Evolutionary conservation across 2,888 invertebrate genomes (phyloP).

Genomic region (Xylocampa areola): DNA sequence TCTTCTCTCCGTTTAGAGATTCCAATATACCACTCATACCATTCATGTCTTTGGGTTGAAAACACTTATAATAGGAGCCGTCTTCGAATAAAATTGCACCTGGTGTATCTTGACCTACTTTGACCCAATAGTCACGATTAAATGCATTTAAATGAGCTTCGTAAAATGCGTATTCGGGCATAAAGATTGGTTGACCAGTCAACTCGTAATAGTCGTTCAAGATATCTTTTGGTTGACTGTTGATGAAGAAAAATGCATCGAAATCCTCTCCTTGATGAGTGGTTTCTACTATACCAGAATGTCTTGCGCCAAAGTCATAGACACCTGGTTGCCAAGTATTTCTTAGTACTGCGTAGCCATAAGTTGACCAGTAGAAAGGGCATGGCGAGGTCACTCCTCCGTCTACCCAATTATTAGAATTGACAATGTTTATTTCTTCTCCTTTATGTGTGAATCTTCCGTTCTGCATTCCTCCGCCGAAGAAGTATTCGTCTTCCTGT

Average conservation of each 20-base stretch:
- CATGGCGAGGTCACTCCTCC: slow-evolving; percentile 83
- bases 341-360: slow-evolving; percentile 81
- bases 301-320: slow-evolving; percentile 78
- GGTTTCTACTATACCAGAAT: slow-evolving; percentile 62
- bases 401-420: slow-evolving; percentile 80
- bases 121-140: slow-evolving; percentile 85
- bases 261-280: slow-evolving; percentile 72
- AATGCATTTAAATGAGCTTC: slow-evolving; percentile 85
- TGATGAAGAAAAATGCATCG: slow-evolving; percentile 83
- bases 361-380: slow-evolving; percentile 84
- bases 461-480: slow-evolving; percentile 86
- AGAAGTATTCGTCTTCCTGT: slow-evolving; percentile 76
- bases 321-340: slow-evolving; percentile 82
- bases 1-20: slow-evolving; percentile 83
- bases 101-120: slow-evolving; percentile 66
- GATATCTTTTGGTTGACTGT: slow-evolving; percentile 71
- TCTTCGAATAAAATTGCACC: slow-evolving; percentile 82
- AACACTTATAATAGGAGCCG: slow-evolving; percentile 80
- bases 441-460: slow-evolving; percentile 84
- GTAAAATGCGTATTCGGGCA: slow-evolving; percentile 84
- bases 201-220: slow-evolving; percentile 82
- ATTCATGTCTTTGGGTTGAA: slow-evolving; percentile 75
- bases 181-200: slow-evolving; percentile 79
- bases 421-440: slow-evolving; percentile 75
- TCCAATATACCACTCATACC: slow-evolving; percentile 79